A percentile compares a stretch with the other conserved stretches of the same genome.
Conservation (phyloP, 2,113 vertebrate genomes). For the Crocuta crocuta region DNA sequence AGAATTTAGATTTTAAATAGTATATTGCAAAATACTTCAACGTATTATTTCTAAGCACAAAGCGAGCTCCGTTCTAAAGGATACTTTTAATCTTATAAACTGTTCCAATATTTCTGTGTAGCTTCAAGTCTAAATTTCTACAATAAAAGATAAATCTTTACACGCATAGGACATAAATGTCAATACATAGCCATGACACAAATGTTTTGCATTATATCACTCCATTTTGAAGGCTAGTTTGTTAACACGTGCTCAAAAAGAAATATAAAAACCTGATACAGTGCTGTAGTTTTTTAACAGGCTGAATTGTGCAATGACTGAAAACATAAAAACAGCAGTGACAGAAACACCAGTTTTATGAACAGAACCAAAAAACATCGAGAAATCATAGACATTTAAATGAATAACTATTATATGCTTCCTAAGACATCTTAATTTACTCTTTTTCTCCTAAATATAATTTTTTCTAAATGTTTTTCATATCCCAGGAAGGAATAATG, state of each 20-base stretch:
- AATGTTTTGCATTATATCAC: background rate
- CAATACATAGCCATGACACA: constrained; percentile 15
- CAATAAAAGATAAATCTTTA: constrained; percentile 62
- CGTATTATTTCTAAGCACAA: constrained; percentile 81
- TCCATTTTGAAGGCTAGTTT: background rate
- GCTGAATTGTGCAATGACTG: background rate
- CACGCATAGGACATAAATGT: constrained; percentile 15
- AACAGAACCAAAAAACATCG: background rate
- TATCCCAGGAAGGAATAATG: constrained; percentile 63
- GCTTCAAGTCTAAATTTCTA: constrained; percentile 63
- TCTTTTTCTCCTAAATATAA: constrained; percentile 64
- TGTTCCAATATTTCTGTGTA: constrained; percentile 62
- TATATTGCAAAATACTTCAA: constrained; percentile 77
- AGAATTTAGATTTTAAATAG: constrained; percentile 83
- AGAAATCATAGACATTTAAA: constrained; percentile 28
- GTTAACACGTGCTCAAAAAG: constrained; percentile 31
- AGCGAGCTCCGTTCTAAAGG: constrained; percentile 75
- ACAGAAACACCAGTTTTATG: background rate
- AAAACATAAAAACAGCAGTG: constrained; percentile 7
- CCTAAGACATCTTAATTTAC: background rate
- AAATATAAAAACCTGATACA: background rate
- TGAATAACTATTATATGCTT: background rate
- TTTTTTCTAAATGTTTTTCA: constrained; percentile 27
- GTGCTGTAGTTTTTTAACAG: background rate
- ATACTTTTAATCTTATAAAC: constrained; percentile 72